Percentiles rank a stretch among this genome's conserved stretches.
These are phyloP conservation scores for Eristalinus aeneus DNA, from an alignment of 2,888 invertebrate genomes.

Conservation along the genomic window DNA sequence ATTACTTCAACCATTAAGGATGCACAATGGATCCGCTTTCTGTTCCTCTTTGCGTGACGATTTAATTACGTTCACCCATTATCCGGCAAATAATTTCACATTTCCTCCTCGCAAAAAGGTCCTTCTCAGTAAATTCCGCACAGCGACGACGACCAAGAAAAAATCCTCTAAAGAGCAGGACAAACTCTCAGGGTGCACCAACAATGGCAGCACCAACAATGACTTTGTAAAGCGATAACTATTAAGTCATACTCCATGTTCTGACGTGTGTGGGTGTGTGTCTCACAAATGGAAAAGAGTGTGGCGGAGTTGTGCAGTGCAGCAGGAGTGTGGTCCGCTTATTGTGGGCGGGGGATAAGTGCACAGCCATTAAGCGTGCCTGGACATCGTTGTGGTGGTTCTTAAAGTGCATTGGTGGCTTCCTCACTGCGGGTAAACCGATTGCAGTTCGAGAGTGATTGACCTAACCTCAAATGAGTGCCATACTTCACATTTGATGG, in stretches of 20 bases:
- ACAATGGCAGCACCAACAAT: background rate
- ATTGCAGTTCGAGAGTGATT: background rate
- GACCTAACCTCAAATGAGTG: background rate
- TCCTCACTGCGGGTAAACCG: background rate
- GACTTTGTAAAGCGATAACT: slow-evolving; percentile 9
- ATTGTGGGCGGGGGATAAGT: background rate
- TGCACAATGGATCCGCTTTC: slow-evolving; percentile 22
- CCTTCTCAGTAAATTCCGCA: slow-evolving; percentile 6
- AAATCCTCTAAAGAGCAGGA: background rate
- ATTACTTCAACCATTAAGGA: slow-evolving; percentile 35
- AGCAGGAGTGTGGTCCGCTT: no score
- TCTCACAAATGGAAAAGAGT: background rate
- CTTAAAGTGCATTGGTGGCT: background rate
- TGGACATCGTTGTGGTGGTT: background rate
- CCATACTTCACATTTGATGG: background rate
- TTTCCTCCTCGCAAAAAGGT: slow-evolving; percentile 28
- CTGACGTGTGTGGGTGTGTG: background rate
- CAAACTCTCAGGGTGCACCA: background rate
- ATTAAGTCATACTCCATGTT: slow-evolving; percentile 28
- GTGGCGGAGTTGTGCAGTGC: background rate
- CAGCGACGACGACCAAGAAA: background rate
- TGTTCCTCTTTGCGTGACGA: slow-evolving; percentile 42
- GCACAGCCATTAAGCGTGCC: background rate
- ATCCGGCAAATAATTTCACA: slow-evolving; percentile 52
- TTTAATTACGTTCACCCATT: slow-evolving; percentile 56